Conservation (phyloP, 2,888 invertebrate genomes). For the Cheilosia variabilis region DNA sequence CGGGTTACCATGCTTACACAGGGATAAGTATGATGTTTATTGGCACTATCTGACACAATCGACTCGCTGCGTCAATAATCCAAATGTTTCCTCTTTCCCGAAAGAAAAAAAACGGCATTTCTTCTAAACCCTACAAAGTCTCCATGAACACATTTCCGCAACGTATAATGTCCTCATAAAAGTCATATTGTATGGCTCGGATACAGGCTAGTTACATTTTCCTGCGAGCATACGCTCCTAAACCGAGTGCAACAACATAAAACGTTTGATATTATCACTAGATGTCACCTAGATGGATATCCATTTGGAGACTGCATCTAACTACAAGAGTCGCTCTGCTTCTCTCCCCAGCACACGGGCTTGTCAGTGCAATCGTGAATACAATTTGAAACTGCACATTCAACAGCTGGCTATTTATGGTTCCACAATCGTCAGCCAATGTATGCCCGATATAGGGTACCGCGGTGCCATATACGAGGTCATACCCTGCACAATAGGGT, state of each 20-base stretch:
- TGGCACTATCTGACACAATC: too few species aligned
- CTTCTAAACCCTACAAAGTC: background rate
- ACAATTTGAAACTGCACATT: constrained; percentile 9
- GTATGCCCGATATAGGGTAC: constrained; percentile 33
- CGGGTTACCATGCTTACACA: too few species aligned
- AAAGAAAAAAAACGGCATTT: background rate
- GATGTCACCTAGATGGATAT: constrained; percentile 25
- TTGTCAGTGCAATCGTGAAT: background rate
- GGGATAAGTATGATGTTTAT: too few species aligned
- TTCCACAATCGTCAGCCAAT: constrained; percentile 49
- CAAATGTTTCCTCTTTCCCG: too few species aligned
- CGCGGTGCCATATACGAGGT: constrained; percentile 34
- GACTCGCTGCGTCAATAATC: too few species aligned
- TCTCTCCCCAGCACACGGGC: background rate
- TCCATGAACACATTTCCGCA: background rate
- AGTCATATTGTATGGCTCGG: background rate
- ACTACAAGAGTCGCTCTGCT: constrained; percentile 3
- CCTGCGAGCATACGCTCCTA: background rate
- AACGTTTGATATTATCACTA: constrained; percentile 35
- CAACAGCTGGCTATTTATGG: constrained; percentile 37
- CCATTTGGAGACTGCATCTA: constrained; percentile 23
- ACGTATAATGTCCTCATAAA: constrained; percentile 4
- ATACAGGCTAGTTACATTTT: background rate
- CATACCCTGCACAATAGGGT: constrained; percentile 46
- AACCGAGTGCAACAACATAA: constrained; percentile 8